Base-by-base conservation (phyloP, 1,140 invertebrate genomes). In the Lepidurus arcticus region DNA sequence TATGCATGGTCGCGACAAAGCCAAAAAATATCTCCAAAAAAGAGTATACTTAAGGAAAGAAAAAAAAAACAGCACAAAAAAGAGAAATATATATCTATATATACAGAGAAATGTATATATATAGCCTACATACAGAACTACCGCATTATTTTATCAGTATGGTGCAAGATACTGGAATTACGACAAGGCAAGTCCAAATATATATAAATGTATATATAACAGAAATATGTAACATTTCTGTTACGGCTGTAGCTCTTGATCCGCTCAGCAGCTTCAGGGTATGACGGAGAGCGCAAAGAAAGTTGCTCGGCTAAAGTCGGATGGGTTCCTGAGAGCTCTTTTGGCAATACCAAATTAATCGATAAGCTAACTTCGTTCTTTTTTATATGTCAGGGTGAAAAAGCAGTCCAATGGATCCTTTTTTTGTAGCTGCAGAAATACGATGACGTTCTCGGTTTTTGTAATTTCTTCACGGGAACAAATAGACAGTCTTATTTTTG, bases 301-400 rank as follows among this genome's bases (percentile, higher is more conserved):
- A 13, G 21, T 65, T 65, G 1, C 11, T 65, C 11, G 13, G 47
- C 47, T 65, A 16, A 65, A 65, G 26, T 65, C 47, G 16, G 53
- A 65, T 65, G 53, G 53, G 53, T 8, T 65, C 53, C 6, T 65
- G 53, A 21, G 53, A 7, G 53, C 53, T 21, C 53, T 65, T 65
- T 65, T 65, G 53, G 53, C 21, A 13, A 65, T 65, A 16, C 21
- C 16, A 21, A 21, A 65, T 65, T 65, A 65, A 65, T 65, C 53
- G 53, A 65, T 65, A 65, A 65, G 53, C 53, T 65, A 65, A 21
- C 34, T 65, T 65, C 16, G n/a, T 65, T 21, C 53, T 65, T 65
- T n/a, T 65, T 65, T 21, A 65, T 21, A 21, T 65, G 53, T 65
- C 53, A 13, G 34, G 34, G 3, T 34, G 53, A 9, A 65, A 65